Percentiles rank a stretch among this genome's conserved stretches.
Conservation (phyloP, 2,113 vertebrate species). For the Procapra przewalskii region DNA sequence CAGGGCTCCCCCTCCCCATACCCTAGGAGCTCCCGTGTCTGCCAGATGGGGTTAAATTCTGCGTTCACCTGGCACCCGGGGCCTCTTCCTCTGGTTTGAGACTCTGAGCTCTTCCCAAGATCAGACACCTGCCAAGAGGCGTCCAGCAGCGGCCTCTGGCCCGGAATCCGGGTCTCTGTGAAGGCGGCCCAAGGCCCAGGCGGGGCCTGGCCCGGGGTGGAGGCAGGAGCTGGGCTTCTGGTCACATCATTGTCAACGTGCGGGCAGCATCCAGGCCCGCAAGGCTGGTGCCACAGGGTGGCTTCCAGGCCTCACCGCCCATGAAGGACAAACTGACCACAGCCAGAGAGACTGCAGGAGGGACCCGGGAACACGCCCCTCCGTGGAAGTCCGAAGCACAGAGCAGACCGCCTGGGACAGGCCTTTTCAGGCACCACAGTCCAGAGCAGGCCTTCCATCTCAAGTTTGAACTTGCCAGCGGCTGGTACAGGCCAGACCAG, state of each 20-base stretch:
- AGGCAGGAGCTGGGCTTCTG: neutral
- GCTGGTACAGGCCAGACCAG: fast-evolving
- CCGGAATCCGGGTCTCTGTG: neutral
- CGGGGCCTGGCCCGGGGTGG: fast-evolving
- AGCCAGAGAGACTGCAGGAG: neutral
- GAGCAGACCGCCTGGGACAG: neutral
- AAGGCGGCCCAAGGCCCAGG: too few relatives aligned
- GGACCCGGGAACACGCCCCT: fast-evolving
- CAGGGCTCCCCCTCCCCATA: too few relatives aligned
- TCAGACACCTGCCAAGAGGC: neutral
- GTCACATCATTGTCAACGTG: fast-evolving
- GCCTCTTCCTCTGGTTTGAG: neutral
- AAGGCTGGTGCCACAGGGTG: fast-evolving
- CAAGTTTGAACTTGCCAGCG: neutral
- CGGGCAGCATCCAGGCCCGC: fast-evolving
- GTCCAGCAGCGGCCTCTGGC: neutral
- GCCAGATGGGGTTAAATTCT: neutral
- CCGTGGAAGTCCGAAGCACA: neutral
- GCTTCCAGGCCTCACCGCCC: neutral
- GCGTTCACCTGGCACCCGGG: fast-evolving
- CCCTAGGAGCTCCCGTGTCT: neutral
- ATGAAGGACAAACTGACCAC: neutral
- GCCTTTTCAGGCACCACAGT: neutral
- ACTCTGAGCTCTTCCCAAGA: neutral
- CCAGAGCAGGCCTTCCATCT: fast-evolving